Evolutionary conservation across 2,888 invertebrate genomes (phyloP).

Genomic region (Capitulum mitella): DNA sequence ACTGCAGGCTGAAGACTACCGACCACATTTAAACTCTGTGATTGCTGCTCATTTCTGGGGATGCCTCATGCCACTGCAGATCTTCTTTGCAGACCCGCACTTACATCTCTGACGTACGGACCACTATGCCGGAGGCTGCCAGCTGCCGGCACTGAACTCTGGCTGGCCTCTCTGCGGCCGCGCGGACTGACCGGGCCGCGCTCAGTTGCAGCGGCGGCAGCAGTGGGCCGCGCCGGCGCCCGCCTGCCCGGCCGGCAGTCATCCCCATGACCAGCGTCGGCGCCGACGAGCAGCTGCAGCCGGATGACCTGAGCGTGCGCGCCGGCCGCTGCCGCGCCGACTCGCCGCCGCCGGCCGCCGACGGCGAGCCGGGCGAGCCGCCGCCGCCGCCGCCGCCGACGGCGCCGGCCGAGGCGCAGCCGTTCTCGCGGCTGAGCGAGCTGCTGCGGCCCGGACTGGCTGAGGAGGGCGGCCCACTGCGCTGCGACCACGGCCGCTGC

Average conservation of each 20-base stretch:
- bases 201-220: neutral
- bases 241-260: neutral
- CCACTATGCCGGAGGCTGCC: no score
- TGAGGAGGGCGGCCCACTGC: neutral
- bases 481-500: slow-evolving; percentile 54
- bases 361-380: neutral
- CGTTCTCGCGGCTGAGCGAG: neutral
- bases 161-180: no score
- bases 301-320: slow-evolving; percentile 11
- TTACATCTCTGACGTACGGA: no score
- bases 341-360: neutral
- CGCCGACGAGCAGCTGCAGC: slow-evolving; percentile 16
- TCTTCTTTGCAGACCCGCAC: no score
- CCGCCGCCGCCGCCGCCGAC: neutral
- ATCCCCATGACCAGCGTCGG: neutral
- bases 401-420: neutral
- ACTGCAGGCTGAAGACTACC: no score
- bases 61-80: no score
- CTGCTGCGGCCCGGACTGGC: neutral
- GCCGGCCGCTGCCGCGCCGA: neutral
- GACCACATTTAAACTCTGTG: no score
- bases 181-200: neutral
- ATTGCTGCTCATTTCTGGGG: no score
- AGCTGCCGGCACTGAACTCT: no score
- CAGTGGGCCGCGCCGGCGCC: no score